Evolutionary conservation across 1,140 invertebrate genomes (phyloP).

Genomic region (Diprion similis): DNA sequence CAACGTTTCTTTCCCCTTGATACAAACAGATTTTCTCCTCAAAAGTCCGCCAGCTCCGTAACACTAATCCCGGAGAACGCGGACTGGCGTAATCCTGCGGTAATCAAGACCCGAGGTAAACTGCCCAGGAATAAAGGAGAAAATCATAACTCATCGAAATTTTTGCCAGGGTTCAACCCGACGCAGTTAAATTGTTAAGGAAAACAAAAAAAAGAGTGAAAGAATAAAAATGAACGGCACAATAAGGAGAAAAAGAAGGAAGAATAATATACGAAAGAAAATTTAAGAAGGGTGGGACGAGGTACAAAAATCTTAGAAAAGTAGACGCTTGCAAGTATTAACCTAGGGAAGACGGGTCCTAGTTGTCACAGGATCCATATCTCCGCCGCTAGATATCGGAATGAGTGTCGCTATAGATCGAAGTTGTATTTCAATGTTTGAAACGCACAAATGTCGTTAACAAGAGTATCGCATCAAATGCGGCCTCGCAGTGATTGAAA

Average conservation of each 20-base stretch:
- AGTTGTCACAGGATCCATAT: too few species aligned
- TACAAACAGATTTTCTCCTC: background rate
- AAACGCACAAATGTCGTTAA: too few species aligned
- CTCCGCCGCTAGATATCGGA: too few species aligned
- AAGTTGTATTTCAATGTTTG: too few species aligned
- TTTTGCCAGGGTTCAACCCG: background rate
- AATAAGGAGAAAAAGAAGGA: too few species aligned
- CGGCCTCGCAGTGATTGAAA: too few species aligned
- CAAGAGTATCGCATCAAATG: too few species aligned
- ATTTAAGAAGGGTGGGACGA: background rate
- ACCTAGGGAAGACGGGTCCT: too few species aligned
- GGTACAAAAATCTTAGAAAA: background rate
- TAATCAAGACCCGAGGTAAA: background rate
- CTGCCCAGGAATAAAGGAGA: background rate
- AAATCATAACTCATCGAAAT: slow-evolving; percentile 8
- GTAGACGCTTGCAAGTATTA: slow-evolving; percentile 17
- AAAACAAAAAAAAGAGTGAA: background rate
- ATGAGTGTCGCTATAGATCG: too few species aligned
- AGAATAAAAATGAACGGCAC: too few species aligned
- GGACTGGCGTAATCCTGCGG: background rate
- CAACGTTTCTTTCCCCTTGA: background rate
- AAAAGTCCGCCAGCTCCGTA: background rate
- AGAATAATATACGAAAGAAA: too few species aligned
- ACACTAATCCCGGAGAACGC: background rate
- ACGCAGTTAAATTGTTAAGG: background rate